Evolutionary conservation across 2,888 invertebrate species (phyloP), one percentile per base, ranked within the genome.

Genomic region (Quadriops clusia): DNA sequence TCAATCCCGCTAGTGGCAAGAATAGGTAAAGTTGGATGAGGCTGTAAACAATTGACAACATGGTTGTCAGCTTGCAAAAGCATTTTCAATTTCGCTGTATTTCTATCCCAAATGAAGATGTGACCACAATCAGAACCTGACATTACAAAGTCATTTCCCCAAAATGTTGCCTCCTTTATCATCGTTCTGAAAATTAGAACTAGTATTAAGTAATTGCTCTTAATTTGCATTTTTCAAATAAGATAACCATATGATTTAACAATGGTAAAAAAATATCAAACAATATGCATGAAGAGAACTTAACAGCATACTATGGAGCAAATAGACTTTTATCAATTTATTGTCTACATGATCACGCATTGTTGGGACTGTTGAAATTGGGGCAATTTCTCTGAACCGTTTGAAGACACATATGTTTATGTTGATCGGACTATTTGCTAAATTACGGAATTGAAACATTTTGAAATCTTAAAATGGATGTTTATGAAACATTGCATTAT

Each of bases 61-160:
- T 84, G 85, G 37, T 76, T 73, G 60, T 87, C 87, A 3, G 80
- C 86, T 50, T 81, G 76, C 38, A 86, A 59, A 1, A 83, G 59
- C 74, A 79, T 82, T 17, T 78, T 74, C 32, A 85, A 58, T 41
- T 72, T 67, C 1, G 75, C 77, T 0, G 77, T 75, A 24, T 72
- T 61, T 18, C 79, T 68, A 31, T 84, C 72, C 87, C 86, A 87
- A 17, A 82, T 66, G 50, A 87, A 86, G 8, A 87, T 77, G 50
- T 86, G 84, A 1, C 86, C 87, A 57, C 87, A 87, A 59, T 87
- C 87, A 8, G 83, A 84, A n/a, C 87, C 87, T 12, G 83, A 83
- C 74, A 86, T 76, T 8, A 87, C 74, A 60, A 72, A 80, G 45
- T 77, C 65, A 44, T 77, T 68, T 25, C 86, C 86, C 83, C 84